Evolutionary conservation across 2,113 vertebrate genomes (phyloP), one percentile per base, ranked within the genome.

Genomic region (Bufo gargarizans): DNA sequence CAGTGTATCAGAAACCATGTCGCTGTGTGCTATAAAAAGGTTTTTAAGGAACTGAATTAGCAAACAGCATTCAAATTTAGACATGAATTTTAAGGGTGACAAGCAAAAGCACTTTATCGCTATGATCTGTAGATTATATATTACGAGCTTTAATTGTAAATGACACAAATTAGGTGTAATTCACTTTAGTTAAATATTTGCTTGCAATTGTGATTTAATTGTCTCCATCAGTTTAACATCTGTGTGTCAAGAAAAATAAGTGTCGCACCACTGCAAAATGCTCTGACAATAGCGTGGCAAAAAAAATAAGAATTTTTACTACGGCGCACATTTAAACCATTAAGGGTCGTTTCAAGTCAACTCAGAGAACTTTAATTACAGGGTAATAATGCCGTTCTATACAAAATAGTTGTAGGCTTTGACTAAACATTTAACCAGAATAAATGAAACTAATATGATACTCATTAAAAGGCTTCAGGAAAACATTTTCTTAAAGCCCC

Each of bases 141-240:
- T 16, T 43, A 74, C 0, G 13, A 74, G 9, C 4, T 49, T 8
- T 74, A 74, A 74, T 74, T 74, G 71, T 17, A 74, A 74, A 33
- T 49, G 71, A 74, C 71, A 72, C 13, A 74, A 74, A 74, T 74
- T 33, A 74, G 71, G 14, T 47, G 71, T 49, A 74, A 74, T 74
- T 17, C 9, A 17, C 43, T 49, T 49, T 14, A 1, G 71, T 19
- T 74, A 47, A 47, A 49, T 74, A 74, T 47, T 74, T 49, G 43
- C 19, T 74, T 14, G 49, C 19, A 16, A 16, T 16, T 72, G 4
- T 6, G 45, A 45, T 72, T 2, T 72, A 12, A 74, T 74, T 74
- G 47, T 49, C 45, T 19, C 45, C 71, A 74, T 74, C 71, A 74
- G 71, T 74, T 74, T 47, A 17, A 74, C 71, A 74, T 47, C 71